Conservation (phyloP, 2,797 vertebrate species). For the Poecilia picta region DNA sequence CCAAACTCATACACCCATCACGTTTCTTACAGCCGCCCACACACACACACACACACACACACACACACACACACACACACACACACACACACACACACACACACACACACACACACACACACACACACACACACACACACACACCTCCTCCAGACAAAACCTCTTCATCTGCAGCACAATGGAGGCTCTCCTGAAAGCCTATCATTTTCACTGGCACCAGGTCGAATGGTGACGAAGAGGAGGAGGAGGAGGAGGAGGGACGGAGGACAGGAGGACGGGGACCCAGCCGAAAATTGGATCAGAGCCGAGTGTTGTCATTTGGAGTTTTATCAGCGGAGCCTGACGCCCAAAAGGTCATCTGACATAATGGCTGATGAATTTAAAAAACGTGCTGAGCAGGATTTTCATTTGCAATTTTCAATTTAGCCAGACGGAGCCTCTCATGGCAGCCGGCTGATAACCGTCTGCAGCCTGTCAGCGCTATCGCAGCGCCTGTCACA, state of each 20-base stretch:
- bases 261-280: slow-evolving; percentile 71
- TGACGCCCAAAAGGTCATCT: slow-evolving; percentile 97
- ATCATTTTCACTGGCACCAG: slow-evolving; percentile 98
- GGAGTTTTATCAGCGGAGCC: slow-evolving; percentile 94
- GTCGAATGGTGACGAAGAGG: slow-evolving; percentile 91
- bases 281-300: slow-evolving; percentile 98
- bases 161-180: slow-evolving; percentile 99
- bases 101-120: slow-evolving; percentile 12
- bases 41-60: no score
- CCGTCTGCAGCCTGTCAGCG: slow-evolving; percentile 94
- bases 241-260: slow-evolving; percentile 76
- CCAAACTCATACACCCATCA: slow-evolving; percentile 39
- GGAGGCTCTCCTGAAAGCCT: slow-evolving; percentile 95
- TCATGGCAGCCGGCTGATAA: slow-evolving; percentile 91
- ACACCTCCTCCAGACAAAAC: slow-evolving; percentile 86
- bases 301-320: slow-evolving; percentile 93
- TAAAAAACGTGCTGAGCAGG: slow-evolving; percentile 59
- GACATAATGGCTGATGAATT: slow-evolving; percentile 99
- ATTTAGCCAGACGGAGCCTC: slow-evolving; percentile 86
- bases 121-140: slow-evolving; percentile 23
- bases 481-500: slow-evolving; percentile 88
- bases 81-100: no score
- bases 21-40: slow-evolving; percentile 22
- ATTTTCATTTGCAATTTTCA: slow-evolving; percentile 99
- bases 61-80: slow-evolving; percentile 17